A percentile compares a stretch with the other conserved stretches of the same genome.
Conservation (phyloP, 2,888 invertebrate species). For the Oligia strigilis region DNA sequence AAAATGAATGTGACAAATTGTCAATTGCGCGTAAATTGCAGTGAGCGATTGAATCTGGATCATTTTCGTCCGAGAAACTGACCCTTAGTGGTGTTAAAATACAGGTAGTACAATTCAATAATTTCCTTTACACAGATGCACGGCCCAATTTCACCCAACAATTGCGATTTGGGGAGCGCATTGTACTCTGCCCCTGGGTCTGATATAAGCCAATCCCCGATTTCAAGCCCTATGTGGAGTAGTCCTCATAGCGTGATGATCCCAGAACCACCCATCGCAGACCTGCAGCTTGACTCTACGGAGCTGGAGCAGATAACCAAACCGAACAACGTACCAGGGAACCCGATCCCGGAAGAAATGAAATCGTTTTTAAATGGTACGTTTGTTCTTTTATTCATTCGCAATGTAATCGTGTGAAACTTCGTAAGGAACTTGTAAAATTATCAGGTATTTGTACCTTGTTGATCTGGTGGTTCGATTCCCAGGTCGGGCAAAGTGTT, state of each 20-base stretch:
- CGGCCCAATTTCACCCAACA: conserved; percentile 53
- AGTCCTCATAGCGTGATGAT: conserved; percentile 63
- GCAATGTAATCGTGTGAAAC: not conserved
- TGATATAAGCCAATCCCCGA: conserved; percentile 51
- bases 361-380: conserved; percentile 54
- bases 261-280: conserved; percentile 71
- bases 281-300: conserved; percentile 77
- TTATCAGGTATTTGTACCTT: not conserved
- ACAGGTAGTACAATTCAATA: not conserved
- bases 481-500: not conserved
- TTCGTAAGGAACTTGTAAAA: not conserved
- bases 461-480: not conserved
- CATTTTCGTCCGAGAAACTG: not conserved
- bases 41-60: not conserved
- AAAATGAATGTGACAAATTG: not conserved
- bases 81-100: too few relatives aligned
- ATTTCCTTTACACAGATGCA: conserved; percentile 50
- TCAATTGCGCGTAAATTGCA: not conserved
- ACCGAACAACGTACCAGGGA: conserved; percentile 25
- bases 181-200: conserved; percentile 57
- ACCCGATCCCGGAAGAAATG: conserved; percentile 54
- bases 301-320: conserved; percentile 73
- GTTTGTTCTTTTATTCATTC: conserved; percentile 12
- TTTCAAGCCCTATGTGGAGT: conserved; percentile 62
- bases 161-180: conserved; percentile 72